Percentiles rank a stretch among this genome's conserved stretches.
Conservation (phyloP, 2,888 invertebrate genomes). For the Halocaridina rubra region DNA sequence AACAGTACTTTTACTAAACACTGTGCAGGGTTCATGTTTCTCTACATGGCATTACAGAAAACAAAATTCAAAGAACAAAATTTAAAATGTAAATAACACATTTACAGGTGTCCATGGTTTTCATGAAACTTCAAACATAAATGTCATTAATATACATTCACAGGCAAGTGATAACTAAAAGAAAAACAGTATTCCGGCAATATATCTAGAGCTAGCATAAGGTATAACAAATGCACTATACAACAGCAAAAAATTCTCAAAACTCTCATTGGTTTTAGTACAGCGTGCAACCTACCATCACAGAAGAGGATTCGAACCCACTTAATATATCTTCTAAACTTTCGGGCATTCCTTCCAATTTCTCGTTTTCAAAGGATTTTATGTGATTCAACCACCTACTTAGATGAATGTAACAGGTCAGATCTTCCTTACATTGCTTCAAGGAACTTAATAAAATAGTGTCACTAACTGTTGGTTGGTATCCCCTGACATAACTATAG, state of each 20-base stretch:
- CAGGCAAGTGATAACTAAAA: neutral
- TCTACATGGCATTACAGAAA: too few species aligned
- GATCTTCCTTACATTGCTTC: neutral
- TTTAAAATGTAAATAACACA: too few species aligned
- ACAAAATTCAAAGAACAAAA: too few species aligned
- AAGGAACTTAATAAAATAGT: neutral
- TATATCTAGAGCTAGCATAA: neutral
- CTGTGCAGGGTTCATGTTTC: neutral
- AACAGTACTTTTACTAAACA: neutral
- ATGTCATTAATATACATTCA: neutral
- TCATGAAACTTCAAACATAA: neutral
- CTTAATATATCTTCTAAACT: constrained; percentile 19
- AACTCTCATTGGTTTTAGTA: neutral
- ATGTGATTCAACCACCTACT: constrained; percentile 41
- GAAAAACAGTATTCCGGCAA: neutral
- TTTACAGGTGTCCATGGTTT: too few species aligned
- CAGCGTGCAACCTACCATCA: neutral
- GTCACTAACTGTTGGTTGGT: constrained; percentile 24
- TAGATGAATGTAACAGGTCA: constrained; percentile 3
- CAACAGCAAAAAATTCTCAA: neutral
- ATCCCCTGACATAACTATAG: constrained; percentile 40
- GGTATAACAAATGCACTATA: too few species aligned
- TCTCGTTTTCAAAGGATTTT: neutral
- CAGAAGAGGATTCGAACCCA: neutral
- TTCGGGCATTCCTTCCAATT: neutral